Evolutionary conservation across 2,113 vertebrate genomes (phyloP).

Genomic region (Chrysochloris asiatica): DNA sequence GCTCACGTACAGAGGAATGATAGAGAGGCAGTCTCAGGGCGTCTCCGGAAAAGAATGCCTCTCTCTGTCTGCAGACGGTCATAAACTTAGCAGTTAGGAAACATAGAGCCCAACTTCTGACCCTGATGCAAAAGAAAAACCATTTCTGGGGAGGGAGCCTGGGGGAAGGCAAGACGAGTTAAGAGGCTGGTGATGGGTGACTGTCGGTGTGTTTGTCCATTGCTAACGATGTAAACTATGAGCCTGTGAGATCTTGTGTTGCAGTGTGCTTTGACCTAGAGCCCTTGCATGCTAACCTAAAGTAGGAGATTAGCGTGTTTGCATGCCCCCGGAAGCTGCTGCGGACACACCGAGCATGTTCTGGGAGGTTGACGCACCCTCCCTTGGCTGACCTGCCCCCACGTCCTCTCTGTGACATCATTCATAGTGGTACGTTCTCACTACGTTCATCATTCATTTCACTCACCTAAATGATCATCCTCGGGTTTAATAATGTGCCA

Average conservation of each 20-base stretch:
- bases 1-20: too few relatives aligned
- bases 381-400: slow-evolving; percentile 84
- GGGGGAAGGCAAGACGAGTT: background rate
- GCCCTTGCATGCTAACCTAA: slow-evolving; percentile 92
- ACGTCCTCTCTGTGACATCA: slow-evolving; percentile 82
- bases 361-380: slow-evolving; percentile 80
- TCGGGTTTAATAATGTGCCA: background rate
- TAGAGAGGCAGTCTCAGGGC: too few relatives aligned
- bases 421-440: slow-evolving; percentile 89
- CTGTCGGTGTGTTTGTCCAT: background rate
- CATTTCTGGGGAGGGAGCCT: rapidly evolving
- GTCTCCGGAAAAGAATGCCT: too few relatives aligned
- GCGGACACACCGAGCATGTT: slow-evolving; percentile 83
- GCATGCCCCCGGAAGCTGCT: slow-evolving; percentile 89
- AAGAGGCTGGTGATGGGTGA: background rate
- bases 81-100: background rate
- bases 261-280: slow-evolving; percentile 86
- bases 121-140: background rate
- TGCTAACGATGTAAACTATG: slow-evolving; percentile 56
- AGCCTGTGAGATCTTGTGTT: slow-evolving; percentile 88
- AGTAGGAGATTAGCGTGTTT: slow-evolving; percentile 89
- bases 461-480: slow-evolving; percentile 69
- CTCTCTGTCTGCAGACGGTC: too few relatives aligned
- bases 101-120: background rate
- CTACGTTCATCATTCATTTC: slow-evolving; percentile 75